phyloP scores from a whole-genome alignment of 2,888 invertebrate species.

The Oeneis ivallda region DNA sequence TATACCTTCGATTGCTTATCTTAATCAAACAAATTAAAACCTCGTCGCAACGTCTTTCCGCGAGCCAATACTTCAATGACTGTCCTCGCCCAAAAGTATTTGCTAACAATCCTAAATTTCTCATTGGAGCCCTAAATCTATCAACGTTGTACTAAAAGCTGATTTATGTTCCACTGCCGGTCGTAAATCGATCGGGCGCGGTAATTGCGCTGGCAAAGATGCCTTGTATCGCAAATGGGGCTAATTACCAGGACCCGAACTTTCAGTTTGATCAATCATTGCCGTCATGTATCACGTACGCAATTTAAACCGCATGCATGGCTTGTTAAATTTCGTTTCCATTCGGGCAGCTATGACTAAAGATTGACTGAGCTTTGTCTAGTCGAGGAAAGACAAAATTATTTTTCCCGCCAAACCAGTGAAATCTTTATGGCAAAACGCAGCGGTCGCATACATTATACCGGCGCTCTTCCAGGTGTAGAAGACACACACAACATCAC shows the following conservation, averaged over 20 bases:
- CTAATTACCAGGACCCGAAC: slow-evolving; percentile 43
- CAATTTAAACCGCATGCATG: no score
- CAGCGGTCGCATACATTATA: no score
- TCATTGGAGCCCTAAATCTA: slow-evolving; percentile 43
- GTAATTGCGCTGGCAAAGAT: slow-evolving; percentile 49
- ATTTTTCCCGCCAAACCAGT: no score
- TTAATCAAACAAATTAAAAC: slow-evolving; percentile 2
- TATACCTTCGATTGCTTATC: no score
- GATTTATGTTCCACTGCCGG: slow-evolving; percentile 59
- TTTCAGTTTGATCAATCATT: not conserved
- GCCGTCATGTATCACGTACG: not conserved
- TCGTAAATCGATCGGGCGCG: slow-evolving; percentile 56
- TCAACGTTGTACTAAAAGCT: slow-evolving; percentile 51
- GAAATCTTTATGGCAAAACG: no score
- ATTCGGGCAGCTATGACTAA: no score
- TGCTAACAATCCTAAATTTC: slow-evolving; percentile 26
- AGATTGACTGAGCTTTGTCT: not conserved
- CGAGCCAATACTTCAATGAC: slow-evolving; percentile 7
- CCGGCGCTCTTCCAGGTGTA: no score
- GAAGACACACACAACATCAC: no score
- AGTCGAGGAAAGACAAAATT: not conserved
- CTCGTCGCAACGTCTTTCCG: not conserved
- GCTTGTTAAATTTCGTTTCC: no score
- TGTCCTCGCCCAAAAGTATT: slow-evolving; percentile 23
- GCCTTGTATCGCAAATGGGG: slow-evolving; percentile 52